phyloP scores from a whole-genome alignment of 2,888 invertebrate genomes.

The Ochropacha duplaris region DNA sequence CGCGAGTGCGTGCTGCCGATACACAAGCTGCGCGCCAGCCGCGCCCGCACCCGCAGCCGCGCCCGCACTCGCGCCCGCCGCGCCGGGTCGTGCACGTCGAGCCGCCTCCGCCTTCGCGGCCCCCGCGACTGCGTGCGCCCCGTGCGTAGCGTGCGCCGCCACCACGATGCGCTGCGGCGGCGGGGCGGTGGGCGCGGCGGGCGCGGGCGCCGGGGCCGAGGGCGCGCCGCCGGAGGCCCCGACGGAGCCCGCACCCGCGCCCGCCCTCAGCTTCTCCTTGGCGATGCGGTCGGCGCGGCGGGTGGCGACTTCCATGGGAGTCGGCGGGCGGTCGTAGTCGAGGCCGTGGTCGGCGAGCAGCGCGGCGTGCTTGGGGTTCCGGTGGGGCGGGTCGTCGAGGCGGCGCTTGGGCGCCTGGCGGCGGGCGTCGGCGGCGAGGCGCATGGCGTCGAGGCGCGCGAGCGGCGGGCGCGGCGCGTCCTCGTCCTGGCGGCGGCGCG shows the following conservation, averaged over 20 bases:
- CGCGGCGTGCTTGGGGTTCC: slow-evolving; percentile 93
- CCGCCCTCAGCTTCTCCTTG: slow-evolving; percentile 88
- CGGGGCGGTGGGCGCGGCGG: slow-evolving; percentile 33
- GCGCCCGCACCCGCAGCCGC: slow-evolving; percentile 62
- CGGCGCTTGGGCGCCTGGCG: slow-evolving; percentile 90
- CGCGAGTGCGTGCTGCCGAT: slow-evolving; percentile 83
- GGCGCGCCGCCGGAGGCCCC: slow-evolving; percentile 23
- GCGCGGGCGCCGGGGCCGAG: slow-evolving; percentile 28
- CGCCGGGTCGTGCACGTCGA: slow-evolving; percentile 41
- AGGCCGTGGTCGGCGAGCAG: slow-evolving; percentile 93
- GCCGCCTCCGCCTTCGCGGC: slow-evolving; percentile 38
- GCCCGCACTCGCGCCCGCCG: slow-evolving; percentile 39
- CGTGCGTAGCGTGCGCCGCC: slow-evolving; percentile 25
- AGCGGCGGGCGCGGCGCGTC: slow-evolving; percentile 66
- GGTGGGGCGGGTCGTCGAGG: slow-evolving; percentile 85
- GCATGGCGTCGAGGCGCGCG: slow-evolving; percentile 88
- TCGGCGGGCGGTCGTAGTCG: slow-evolving; percentile 91
- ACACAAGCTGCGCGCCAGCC: slow-evolving; percentile 81
- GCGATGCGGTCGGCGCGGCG: slow-evolving; percentile 93
- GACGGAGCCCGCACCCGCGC: slow-evolving; percentile 30
- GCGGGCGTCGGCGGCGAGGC: slow-evolving; percentile 88
- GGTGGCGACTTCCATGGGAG: slow-evolving; percentile 91
- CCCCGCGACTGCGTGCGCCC: slow-evolving; percentile 20
- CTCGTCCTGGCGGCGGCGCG: slow-evolving; percentile 88
- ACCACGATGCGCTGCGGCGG: slow-evolving; percentile 33